Conservation (phyloP, 2,888 invertebrate species). For the Hipparchia semele region DNA sequence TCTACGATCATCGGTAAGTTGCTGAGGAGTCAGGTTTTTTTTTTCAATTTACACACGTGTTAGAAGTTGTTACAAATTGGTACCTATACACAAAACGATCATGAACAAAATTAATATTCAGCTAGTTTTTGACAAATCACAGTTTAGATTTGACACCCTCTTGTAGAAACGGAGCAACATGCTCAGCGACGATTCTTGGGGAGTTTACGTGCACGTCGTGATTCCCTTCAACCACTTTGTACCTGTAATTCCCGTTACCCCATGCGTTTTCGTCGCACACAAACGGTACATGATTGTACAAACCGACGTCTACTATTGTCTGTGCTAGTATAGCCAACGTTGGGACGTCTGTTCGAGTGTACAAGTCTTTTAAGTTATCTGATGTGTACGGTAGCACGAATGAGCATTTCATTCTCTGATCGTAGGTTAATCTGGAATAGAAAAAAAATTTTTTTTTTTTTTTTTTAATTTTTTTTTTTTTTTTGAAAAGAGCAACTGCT, state of each 20-base stretch:
- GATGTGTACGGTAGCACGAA: slow-evolving; percentile 54
- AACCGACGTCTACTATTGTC: slow-evolving; percentile 44
- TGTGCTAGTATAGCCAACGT: slow-evolving; percentile 57
- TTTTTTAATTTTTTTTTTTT: no score
- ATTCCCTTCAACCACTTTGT: slow-evolving; percentile 72
- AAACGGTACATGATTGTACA: slow-evolving; percentile 52
- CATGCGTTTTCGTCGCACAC: slow-evolving; percentile 54
- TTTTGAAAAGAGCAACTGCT: no score
- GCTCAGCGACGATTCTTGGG: slow-evolving; percentile 76
- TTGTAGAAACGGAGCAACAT: slow-evolving; percentile 59
- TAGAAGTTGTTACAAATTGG: no score
- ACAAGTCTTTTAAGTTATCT: slow-evolving; percentile 50
- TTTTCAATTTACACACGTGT: no score
- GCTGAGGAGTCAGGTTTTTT: no score
- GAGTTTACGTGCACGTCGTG: slow-evolving; percentile 84
- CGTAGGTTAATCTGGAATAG: slow-evolving; percentile 52
- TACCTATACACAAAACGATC: no score
- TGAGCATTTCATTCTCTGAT: slow-evolving; percentile 64
- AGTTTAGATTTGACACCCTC: slow-evolving; percentile 44
- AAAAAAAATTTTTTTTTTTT: no score
- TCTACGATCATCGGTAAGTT: slow-evolving; percentile 41
- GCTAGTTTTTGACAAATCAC: slow-evolving; percentile 11
- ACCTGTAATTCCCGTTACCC: slow-evolving; percentile 58
- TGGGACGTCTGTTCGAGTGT: slow-evolving; percentile 52
- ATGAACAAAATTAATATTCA: no score